Conservation (phyloP, 2,113 vertebrate species). For the Alexandromys fortis region DNA sequence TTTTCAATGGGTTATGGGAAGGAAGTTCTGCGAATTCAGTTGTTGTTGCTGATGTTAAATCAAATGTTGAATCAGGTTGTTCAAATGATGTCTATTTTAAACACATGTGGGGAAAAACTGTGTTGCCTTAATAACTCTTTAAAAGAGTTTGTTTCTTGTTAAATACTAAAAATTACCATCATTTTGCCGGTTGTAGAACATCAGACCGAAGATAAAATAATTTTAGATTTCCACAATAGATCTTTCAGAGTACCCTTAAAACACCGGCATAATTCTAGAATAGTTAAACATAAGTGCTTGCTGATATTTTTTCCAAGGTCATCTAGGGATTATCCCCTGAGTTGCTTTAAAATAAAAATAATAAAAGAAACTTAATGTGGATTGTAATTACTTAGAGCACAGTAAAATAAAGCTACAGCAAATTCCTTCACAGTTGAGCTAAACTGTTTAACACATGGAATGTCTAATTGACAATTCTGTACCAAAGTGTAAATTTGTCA, state of each 20-base stretch:
- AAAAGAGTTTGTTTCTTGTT: constrained; percentile 50
- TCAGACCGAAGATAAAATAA: constrained; percentile 64
- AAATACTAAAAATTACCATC: constrained; percentile 53
- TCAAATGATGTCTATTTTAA: constrained; percentile 37
- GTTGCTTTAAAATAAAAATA: constrained; percentile 66
- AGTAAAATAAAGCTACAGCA: constrained; percentile 82
- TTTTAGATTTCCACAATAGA: constrained; percentile 57
- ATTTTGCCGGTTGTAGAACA: constrained; percentile 53
- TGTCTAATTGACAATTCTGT: constrained; percentile 87
- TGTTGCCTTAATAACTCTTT: neutral
- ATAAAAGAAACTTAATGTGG: constrained; percentile 61
- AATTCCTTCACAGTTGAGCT: constrained; percentile 88
- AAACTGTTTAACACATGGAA: constrained; percentile 87
- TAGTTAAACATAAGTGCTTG: constrained; percentile 80
- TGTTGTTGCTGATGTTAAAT: neutral
- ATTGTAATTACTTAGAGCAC: constrained; percentile 84
- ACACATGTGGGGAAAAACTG: neutral
- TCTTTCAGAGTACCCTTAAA: constrained; percentile 70
- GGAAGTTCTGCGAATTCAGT: constrained; percentile 23
- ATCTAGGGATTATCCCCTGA: constrained; percentile 80
- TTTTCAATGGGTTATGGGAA: neutral
- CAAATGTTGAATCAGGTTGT: constrained; percentile 5
- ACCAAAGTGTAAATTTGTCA: constrained; percentile 88
- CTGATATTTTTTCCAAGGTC: constrained; percentile 80
- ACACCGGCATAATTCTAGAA: constrained; percentile 77